Percentiles rank a stretch among this genome's conserved stretches.
Evolutionary conservation across 2,888 invertebrate species (phyloP).

Genomic region (Cephalotes varians): DNA sequence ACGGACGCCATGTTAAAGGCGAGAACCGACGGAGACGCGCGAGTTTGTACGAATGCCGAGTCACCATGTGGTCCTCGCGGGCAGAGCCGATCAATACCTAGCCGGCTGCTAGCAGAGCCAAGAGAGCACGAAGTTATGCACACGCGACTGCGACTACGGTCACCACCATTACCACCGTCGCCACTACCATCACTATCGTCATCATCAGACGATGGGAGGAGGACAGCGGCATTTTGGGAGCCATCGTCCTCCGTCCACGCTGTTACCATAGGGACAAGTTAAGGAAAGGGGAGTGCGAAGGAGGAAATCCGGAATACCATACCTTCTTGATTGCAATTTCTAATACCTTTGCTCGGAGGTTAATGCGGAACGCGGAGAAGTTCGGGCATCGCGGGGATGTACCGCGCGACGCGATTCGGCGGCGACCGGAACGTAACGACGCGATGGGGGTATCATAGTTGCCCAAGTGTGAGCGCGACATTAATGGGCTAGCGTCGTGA

Average conservation of each 20-base stretch:
- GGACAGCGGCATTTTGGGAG: conserved; percentile 76
- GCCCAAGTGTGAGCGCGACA: conserved; percentile 41
- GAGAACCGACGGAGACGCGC: conserved; percentile 76
- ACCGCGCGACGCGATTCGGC: conserved; percentile 58
- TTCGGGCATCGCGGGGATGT: conserved; percentile 51
- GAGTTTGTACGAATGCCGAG: conserved; percentile 80
- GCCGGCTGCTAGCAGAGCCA: conserved; percentile 77
- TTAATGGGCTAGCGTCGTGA: conserved; percentile 42
- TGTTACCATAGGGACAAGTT: conserved; percentile 47
- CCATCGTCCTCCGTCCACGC: conserved; percentile 67
- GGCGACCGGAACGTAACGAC: conserved; percentile 33
- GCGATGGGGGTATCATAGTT: conserved; percentile 47
- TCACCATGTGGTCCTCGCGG: conserved; percentile 83
- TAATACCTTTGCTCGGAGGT: conserved; percentile 51
- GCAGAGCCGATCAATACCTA: conserved; percentile 83
- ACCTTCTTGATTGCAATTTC: conserved; percentile 54
- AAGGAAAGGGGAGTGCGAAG: conserved; percentile 10
- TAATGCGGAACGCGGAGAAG: conserved; percentile 52
- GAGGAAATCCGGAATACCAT: conserved; percentile 23
- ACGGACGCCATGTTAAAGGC: conserved; percentile 81
- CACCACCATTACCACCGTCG: conserved; percentile 40
- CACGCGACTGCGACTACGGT: conserved; percentile 70
- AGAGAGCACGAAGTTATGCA: conserved; percentile 83
- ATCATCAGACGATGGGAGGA: conserved; percentile 36
- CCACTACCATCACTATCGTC: conserved; percentile 38